Conservation (phyloP, 2,888 invertebrate genomes). For the Colostygia pectinataria region DNA sequence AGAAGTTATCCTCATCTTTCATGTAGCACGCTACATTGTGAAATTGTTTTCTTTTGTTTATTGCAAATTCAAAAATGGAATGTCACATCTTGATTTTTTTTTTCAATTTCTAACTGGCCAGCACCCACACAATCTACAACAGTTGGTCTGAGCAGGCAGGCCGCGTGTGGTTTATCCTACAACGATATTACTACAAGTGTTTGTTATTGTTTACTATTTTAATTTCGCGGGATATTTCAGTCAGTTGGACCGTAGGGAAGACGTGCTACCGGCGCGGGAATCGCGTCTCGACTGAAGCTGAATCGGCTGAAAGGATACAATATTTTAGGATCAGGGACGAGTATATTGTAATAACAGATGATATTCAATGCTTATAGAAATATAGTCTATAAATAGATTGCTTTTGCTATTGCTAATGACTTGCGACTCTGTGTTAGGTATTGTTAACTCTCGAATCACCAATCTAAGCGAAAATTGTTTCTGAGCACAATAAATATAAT, state of each 20-base stretch:
- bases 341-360: constrained; percentile 8
- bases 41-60: constrained; percentile 7
- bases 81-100: constrained; percentile 16
- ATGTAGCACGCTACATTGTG: neutral
- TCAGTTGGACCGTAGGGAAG: constrained; percentile 3
- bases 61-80: constrained; percentile 11
- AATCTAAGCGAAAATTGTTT: too few relatives aligned
- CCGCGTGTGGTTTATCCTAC: constrained; percentile 2
- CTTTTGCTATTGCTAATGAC: neutral
- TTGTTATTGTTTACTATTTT: constrained; percentile 25
- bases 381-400: constrained; percentile 8
- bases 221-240: constrained; percentile 22
- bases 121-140: constrained; percentile 1
- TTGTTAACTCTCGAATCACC: too few relatives aligned
- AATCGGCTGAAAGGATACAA: constrained; percentile 10
- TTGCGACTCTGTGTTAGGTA: neutral
- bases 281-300: constrained; percentile 31
- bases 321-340: constrained; percentile 23
- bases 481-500: too few relatives aligned
- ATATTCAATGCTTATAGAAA: constrained; percentile 5
- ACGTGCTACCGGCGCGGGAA: constrained; percentile 30
- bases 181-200: constrained; percentile 1
- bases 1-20: constrained; percentile 10
- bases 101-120: constrained; percentile 5
- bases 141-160: neutral